phyloP scores from a whole-genome alignment of 37 sponge, comb jelly and placozoan genomes.

The Spongilla lacustris region DNA sequence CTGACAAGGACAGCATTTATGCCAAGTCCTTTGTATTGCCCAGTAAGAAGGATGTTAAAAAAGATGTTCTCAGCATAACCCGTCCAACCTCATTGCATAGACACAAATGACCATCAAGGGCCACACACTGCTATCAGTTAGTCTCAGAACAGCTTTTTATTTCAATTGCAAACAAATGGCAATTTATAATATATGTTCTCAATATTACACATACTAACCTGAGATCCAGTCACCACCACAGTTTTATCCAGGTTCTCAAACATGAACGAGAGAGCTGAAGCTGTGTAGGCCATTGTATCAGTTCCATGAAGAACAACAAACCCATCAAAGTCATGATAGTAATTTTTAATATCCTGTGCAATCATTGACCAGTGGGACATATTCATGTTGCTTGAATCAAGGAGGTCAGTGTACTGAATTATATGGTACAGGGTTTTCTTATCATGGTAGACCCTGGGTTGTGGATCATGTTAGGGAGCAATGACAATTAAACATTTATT shows the following conservation, averaged over 20 bases:
- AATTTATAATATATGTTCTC: too few relatives aligned
- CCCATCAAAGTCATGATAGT: conserved; percentile 74
- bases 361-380: conserved; percentile 84
- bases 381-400: conserved; percentile 91
- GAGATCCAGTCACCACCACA: conserved; percentile 91
- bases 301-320: conserved; percentile 95
- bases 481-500: neutral
- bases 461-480: neutral
- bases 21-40: too few relatives aligned
- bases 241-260: conserved; percentile 87
- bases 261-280: conserved; percentile 95
- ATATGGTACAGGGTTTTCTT: conserved; percentile 54
- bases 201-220: too few relatives aligned
- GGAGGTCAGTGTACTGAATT: conserved; percentile 62
- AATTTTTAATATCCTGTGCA: conserved; percentile 55
- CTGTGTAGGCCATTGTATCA: conserved; percentile 94
- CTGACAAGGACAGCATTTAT: too few relatives aligned
- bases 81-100: too few relatives aligned
- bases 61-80: too few relatives aligned
- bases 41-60: too few relatives aligned
- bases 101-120: neutral
- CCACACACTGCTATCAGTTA: neutral
- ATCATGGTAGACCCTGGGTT: neutral
- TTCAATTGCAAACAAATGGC: too few relatives aligned
- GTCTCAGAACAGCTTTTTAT: too few relatives aligned